A percentile compares a stretch with the other conserved stretches of the same genome.
Conservation (phyloP, 2,113 vertebrate genomes). For the Pampusana beccarii region DNA sequence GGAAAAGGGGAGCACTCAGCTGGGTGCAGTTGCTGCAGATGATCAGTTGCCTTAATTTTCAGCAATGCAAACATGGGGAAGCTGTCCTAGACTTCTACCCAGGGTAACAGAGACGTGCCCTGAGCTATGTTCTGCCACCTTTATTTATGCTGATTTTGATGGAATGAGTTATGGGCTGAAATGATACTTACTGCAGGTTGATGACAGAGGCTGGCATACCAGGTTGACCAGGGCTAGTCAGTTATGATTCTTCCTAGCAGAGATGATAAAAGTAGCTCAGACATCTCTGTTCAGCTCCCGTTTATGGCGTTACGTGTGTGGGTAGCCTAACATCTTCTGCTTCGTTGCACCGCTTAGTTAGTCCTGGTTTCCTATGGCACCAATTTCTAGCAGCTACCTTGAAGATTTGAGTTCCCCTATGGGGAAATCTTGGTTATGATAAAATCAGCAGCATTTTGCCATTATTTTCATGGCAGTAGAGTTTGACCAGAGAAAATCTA, state of each 20-base stretch:
- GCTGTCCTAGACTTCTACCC: background rate
- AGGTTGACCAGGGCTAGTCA: background rate
- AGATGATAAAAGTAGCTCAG: background rate
- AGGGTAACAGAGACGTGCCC: background rate
- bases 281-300: background rate
- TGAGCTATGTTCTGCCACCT: background rate
- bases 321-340: background rate
- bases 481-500: background rate
- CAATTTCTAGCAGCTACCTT: background rate
- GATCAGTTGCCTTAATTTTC: background rate
- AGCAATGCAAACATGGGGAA: background rate
- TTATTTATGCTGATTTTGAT: background rate
- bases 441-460: background rate
- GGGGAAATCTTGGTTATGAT: background rate
- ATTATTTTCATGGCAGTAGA: background rate
- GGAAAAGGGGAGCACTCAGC: background rate
- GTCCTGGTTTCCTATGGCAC: background rate
- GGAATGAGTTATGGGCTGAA: background rate
- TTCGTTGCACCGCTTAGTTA: background rate
- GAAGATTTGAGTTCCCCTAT: background rate
- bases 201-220: background rate
- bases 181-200: accelerated
- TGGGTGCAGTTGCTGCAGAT: background rate
- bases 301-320: background rate
- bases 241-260: background rate